Evolutionary conservation across 2,888 invertebrate species (phyloP).

Genomic region (Papilio gigon): DNA sequence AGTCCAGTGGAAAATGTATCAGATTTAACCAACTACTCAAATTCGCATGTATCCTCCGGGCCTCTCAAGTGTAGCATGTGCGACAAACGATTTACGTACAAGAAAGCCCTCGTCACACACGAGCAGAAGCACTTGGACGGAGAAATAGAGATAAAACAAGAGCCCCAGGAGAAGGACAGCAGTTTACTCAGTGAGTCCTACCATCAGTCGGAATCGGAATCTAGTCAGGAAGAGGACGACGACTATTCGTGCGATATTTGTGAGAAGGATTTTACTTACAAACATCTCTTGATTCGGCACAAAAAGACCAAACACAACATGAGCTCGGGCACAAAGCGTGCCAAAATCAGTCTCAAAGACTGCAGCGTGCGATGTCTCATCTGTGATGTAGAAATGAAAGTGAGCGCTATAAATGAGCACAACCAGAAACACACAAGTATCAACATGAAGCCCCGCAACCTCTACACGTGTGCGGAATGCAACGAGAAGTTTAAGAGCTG

Average conservation of each 20-base stretch:
- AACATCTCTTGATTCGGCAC: slow-evolving; percentile 69
- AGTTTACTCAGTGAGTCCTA: slow-evolving; percentile 56
- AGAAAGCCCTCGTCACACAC: slow-evolving; percentile 62
- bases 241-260: slow-evolving; percentile 78
- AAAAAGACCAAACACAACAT: slow-evolving; percentile 75
- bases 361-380: slow-evolving; percentile 74
- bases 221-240: slow-evolving; percentile 71
- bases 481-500: slow-evolving; percentile 71
- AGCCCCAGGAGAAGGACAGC: slow-evolving; percentile 58
- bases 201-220: slow-evolving; percentile 61
- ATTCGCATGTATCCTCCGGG: slow-evolving; percentile 48
- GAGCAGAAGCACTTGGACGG: slow-evolving; percentile 55
- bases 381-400: slow-evolving; percentile 76
- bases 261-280: slow-evolving; percentile 77
- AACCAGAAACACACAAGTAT: slow-evolving; percentile 70
- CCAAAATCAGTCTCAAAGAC: slow-evolving; percentile 72
- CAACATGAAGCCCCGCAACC: slow-evolving; percentile 72
- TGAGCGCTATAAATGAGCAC: slow-evolving; percentile 71
- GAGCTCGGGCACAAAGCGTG: slow-evolving; percentile 71
- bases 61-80: slow-evolving; percentile 64
- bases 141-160: slow-evolving; percentile 57
- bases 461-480: slow-evolving; percentile 76
- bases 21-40: slow-evolving; percentile 57
- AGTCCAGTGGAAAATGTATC: slow-evolving; percentile 64
- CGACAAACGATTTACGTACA: slow-evolving; percentile 71